Evolutionary conservation across 2,113 vertebrate species (phyloP), one percentile per base, ranked within the genome.

Genomic region (Brachyhypopomus occidentalis): DNA sequence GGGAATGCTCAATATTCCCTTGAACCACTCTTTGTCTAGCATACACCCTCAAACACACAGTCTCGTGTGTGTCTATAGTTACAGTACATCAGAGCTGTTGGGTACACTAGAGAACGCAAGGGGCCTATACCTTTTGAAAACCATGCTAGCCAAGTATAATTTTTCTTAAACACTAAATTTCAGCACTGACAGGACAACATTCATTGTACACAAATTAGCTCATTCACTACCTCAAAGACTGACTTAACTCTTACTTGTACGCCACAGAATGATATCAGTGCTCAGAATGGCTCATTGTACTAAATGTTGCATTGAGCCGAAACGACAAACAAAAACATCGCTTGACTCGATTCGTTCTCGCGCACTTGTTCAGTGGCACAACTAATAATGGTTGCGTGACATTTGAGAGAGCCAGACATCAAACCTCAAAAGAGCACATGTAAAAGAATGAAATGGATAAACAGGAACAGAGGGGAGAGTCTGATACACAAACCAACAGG

Each of bases 321-420:
- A 52, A 69, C 27, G 70, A 84, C 78, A 83, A 83, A 84, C 19
- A 66, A 55, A 55, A 77, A 60, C 34, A 59, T 19, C 6, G 45
- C 41, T 72, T 73, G 72, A 78, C 72, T 83, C 64, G 66, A 69
- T 52, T 77, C 27, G 67, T 62, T 64, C 19, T 55, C 55, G 34
- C 38, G 55, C 75, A 82, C 58, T 9, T 22, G 19, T 77, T 80
- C 45, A 79, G 62, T 62, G 66, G 66, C 3, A 30, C 30, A 30
- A 30, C 30, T 73, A 81, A 73, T 22, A 17, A 6, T n/a, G 8
- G 75, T 12, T 59, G 63, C 45, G 60, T 27, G 12, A 48, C 60
- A 48, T 52, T 22, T 30, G 23, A 34, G 38, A 45, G 20, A 8
- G 30, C 22, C 16, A 55, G 60, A 81, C 36, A 45, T 30, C 30